phyloP scores from a whole-genome alignment of 2,888 invertebrate species.

The Spialia ferax region DNA sequence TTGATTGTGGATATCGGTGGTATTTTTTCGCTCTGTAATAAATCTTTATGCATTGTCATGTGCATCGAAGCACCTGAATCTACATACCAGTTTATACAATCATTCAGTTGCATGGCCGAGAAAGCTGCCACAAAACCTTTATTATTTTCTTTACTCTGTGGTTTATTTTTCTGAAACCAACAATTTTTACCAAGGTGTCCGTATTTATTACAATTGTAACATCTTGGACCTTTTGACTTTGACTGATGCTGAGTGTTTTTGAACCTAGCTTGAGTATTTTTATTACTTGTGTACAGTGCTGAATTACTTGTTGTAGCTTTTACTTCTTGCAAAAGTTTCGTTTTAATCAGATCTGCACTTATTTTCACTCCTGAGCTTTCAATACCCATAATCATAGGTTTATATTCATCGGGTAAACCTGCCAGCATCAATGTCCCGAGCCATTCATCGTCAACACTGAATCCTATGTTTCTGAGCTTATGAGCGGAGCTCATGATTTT shows the following conservation, averaged over 20 bases:
- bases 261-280: background rate
- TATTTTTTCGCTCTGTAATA: background rate
- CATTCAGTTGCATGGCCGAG: background rate
- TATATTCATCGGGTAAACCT: background rate
- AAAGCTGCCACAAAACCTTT: background rate
- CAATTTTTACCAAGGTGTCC: background rate
- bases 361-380: background rate
- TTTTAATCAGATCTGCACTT: background rate
- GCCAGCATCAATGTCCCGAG: background rate
- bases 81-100: conserved; percentile 2
- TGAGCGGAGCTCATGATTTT: background rate
- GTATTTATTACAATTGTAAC: background rate
- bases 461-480: background rate
- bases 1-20: background rate
- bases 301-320: background rate
- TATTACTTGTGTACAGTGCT: background rate
- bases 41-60: conserved; percentile 7
- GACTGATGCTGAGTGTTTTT: background rate
- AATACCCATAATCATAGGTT: background rate
- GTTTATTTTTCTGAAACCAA: background rate
- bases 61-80: conserved; percentile 20
- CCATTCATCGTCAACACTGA: background rate
- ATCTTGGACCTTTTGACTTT: background rate
- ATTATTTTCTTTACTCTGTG: background rate
- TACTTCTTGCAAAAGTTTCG: background rate